Evolutionary conservation across 1,140 invertebrate species (phyloP).

Genomic region (Eupristina koningsbergeri): DNA sequence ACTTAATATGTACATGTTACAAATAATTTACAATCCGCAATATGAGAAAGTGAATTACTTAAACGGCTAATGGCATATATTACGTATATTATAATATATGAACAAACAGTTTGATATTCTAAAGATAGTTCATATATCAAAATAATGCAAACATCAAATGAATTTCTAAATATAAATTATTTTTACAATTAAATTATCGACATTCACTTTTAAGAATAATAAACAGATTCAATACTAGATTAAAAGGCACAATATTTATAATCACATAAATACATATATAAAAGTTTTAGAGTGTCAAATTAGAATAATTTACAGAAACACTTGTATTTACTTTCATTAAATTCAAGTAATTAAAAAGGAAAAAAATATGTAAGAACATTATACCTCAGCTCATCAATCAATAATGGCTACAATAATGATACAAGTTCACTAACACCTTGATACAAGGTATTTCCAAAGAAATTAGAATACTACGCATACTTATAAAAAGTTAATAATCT

Average conservation of each 20-base stretch:
- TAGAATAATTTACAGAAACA: slow-evolving; percentile 48
- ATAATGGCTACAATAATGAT: slow-evolving; percentile 62
- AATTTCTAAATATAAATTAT: slow-evolving; percentile 39
- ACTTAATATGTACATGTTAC: slow-evolving; percentile 46
- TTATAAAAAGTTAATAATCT: background rate
- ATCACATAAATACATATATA: slow-evolving; percentile 32
- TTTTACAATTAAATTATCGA: slow-evolving; percentile 14
- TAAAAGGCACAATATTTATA: slow-evolving; percentile 31
- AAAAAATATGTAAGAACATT: slow-evolving; percentile 53
- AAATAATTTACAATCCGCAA: slow-evolving; percentile 43
- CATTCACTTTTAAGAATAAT: background rate
- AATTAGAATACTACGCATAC: slow-evolving; percentile 44
- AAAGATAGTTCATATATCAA: slow-evolving; percentile 39
- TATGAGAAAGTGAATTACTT: slow-evolving; percentile 1
- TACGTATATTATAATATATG: slow-evolving; percentile 38
- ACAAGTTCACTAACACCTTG: slow-evolving; percentile 63
- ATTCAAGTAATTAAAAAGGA: background rate
- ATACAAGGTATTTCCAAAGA: slow-evolving; percentile 63
- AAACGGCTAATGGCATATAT: slow-evolving; percentile 29
- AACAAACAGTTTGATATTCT: slow-evolving; percentile 42
- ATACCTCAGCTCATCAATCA: slow-evolving; percentile 56
- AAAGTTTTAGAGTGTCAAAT: slow-evolving; percentile 13
- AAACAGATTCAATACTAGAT: slow-evolving; percentile 32
- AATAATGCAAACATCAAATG: slow-evolving; percentile 38
- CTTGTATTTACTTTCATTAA: background rate